A percentile compares a stretch with the other conserved stretches of the same genome.
These are phyloP conservation scores for Lutraria lutraria DNA, from an alignment of 2,888 invertebrate genomes.

Conservation along the genomic window DNA sequence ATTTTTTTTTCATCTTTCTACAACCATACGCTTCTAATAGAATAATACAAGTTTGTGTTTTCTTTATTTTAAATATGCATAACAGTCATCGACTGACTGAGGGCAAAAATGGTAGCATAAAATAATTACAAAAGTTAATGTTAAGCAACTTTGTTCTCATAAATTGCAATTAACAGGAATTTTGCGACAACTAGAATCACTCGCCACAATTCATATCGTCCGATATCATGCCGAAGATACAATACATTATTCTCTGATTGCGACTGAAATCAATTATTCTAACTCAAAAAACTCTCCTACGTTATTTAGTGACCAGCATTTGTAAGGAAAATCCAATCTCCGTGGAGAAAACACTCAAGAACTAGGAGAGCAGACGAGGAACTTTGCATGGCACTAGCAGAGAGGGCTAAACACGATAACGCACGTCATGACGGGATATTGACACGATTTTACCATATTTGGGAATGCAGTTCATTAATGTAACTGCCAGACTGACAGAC, in stretches of 20 bases:
- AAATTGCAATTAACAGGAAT: not conserved
- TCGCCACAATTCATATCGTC: not conserved
- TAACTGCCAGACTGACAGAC: conserved; percentile 16
- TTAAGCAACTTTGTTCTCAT: not conserved
- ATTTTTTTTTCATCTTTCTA: no score
- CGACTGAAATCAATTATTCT: not conserved
- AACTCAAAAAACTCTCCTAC: not conserved
- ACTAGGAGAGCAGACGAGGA: conserved; percentile 6
- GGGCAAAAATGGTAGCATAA: no score
- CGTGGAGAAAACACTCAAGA: not conserved
- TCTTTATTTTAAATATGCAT: no score
- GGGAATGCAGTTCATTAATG: conserved; percentile 33
- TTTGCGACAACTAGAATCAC: not conserved
- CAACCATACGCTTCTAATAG: no score
- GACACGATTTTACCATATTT: conserved; percentile 29
- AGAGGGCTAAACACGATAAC: not conserved
- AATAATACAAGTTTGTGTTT: no score
- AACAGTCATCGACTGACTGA: no score
- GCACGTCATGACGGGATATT: conserved; percentile 1
- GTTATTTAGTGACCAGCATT: not conserved
- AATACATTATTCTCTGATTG: not conserved
- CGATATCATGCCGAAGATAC: not conserved
- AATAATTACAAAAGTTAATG: no score
- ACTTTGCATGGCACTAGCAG: not conserved
- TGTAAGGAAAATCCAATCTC: not conserved